phyloP scores from a whole-genome alignment of 2,888 invertebrate species.

The Lasioglossum villosulum region DNA sequence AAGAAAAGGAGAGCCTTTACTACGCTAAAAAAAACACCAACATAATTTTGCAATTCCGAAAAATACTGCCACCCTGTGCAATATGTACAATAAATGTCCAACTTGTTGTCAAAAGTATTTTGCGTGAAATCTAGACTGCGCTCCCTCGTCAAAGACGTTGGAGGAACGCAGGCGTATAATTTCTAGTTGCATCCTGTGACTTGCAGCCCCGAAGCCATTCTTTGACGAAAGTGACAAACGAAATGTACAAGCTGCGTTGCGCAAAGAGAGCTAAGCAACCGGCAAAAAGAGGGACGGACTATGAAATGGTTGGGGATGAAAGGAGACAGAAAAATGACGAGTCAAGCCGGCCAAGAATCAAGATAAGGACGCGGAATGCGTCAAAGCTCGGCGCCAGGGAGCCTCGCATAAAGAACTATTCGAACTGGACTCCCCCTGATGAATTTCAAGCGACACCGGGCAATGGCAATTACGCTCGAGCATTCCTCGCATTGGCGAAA shows the following conservation, averaged over 20 bases:
- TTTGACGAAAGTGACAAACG: constrained; percentile 59
- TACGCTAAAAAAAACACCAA: background rate
- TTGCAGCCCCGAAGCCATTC: constrained; percentile 31
- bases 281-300: background rate
- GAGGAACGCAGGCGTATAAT: constrained; percentile 50
- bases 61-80: background rate
- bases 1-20: background rate
- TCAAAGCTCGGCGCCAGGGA: constrained; percentile 9
- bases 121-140: background rate
- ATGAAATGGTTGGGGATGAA: background rate
- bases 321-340: constrained; percentile 3
- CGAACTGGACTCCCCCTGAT: constrained; percentile 11
- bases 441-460: constrained; percentile 14
- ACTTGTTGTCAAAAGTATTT: too few relatives aligned
- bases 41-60: background rate
- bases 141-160: constrained; percentile 40
- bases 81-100: too few relatives aligned
- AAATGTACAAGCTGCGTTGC: constrained; percentile 47
- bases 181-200: constrained; percentile 16
- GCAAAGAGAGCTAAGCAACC: constrained; percentile 25
- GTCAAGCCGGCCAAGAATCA: constrained; percentile 14
- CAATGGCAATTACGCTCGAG: constrained; percentile 61
- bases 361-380: constrained; percentile 28
- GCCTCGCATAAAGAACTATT: constrained; percentile 34
- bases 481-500: constrained; percentile 46